Evolutionary conservation across 2,113 vertebrate species (phyloP).

Genomic region (Lagenorhynchus albirostris): DNA sequence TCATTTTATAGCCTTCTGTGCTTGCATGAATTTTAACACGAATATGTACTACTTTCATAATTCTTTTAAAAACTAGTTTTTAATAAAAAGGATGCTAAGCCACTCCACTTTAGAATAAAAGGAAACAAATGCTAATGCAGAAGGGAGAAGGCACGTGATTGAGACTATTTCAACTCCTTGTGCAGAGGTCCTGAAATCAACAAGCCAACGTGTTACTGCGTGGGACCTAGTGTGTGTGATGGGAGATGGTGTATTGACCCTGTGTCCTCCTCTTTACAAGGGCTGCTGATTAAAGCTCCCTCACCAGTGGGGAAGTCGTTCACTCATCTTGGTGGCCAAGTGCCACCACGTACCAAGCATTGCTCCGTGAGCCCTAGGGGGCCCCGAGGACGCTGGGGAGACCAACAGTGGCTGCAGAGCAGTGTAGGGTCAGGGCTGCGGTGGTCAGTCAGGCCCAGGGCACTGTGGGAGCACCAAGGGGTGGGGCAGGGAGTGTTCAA

Average conservation of each 20-base stretch:
- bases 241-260: not conserved
- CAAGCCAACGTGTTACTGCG: not conserved
- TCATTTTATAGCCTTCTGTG: not conserved
- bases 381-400: rapidly evolving
- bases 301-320: constrained; percentile 24
- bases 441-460: constrained; percentile 26
- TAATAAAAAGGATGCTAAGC: not conserved
- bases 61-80: not conserved
- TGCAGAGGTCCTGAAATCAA: not conserved
- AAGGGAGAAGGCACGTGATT: not conserved
- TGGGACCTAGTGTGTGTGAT: not conserved
- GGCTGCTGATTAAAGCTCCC: not conserved
- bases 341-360: not conserved
- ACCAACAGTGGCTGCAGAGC: not conserved
- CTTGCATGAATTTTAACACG: not conserved
- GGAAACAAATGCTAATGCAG: not conserved
- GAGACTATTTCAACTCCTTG: not conserved
- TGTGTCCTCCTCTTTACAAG: not conserved
- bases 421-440: not conserved
- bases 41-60: not conserved
- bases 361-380: not conserved
- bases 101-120: not conserved
- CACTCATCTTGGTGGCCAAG: not conserved
- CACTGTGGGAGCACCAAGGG: not conserved
- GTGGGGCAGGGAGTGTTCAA: not conserved